phyloP scores from a whole-genome alignment of 2,113 vertebrate genomes.

The Oncorhynchus clarkii region DNA sequence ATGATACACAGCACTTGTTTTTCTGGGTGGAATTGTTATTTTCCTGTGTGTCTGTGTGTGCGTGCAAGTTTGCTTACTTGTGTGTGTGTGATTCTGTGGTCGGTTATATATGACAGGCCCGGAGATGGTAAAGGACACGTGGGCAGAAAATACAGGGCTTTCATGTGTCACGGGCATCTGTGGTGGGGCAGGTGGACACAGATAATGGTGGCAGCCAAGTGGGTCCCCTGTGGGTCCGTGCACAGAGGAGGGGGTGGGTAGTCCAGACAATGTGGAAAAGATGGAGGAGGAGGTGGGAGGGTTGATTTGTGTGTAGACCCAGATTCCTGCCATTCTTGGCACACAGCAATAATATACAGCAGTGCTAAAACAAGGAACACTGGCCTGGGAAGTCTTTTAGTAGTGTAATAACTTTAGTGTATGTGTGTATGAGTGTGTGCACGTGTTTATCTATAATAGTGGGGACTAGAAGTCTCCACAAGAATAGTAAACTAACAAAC shows the following conservation, averaged over 20 bases:
- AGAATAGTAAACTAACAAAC: too few relatives aligned
- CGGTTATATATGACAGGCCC: not conserved
- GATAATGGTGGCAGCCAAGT: slow-evolving; percentile 2
- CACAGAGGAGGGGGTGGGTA: not conserved
- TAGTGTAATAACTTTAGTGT: slow-evolving; percentile 30
- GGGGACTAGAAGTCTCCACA: too few relatives aligned
- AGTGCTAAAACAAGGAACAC: slow-evolving; percentile 45
- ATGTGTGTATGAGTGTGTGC: not conserved
- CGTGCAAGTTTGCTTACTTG: not conserved
- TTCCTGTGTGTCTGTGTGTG: not conserved
- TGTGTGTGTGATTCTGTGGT: not conserved
- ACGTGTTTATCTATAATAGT: too few relatives aligned
- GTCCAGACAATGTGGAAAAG: not conserved
- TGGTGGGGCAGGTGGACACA: not conserved
- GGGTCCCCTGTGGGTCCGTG: not conserved
- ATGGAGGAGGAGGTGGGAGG: slow-evolving; percentile 13
- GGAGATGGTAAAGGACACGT: not conserved
- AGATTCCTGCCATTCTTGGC: slow-evolving; percentile 67
- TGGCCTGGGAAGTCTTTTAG: slow-evolving; percentile 45
- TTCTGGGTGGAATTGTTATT: too few relatives aligned
- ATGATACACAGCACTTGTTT: not conserved
- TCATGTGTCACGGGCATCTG: slow-evolving; percentile 29
- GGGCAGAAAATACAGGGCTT: slow-evolving; percentile 21
- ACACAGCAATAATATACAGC: slow-evolving; percentile 62
- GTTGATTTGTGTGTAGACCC: slow-evolving; percentile 38